Evolutionary conservation across 2,888 invertebrate genomes (phyloP).

Genomic region (Hydraecia micacea): DNA sequence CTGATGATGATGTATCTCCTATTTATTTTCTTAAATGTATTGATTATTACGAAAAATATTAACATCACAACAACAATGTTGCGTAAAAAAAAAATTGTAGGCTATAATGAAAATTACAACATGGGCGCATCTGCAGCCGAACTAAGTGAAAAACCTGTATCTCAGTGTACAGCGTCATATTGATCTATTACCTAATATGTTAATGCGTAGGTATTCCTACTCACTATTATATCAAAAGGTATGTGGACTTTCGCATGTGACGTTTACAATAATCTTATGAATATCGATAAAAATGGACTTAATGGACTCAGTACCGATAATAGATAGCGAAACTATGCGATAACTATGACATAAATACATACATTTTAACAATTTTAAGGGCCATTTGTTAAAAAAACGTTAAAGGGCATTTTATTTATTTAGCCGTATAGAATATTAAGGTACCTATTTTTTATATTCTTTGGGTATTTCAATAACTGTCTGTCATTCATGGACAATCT

Average conservation of each 20-base stretch:
- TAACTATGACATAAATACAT: slow-evolving; percentile 19
- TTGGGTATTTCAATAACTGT: not conserved
- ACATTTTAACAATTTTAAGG: slow-evolving; percentile 1
- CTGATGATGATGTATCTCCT: not conserved
- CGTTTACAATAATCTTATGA: slow-evolving; percentile 34
- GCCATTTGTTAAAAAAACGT: not conserved
- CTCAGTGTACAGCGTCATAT: not conserved
- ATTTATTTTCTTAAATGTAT: not conserved
- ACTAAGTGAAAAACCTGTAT: not conserved
- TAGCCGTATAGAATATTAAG: too few relatives aligned
- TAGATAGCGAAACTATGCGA: slow-evolving; percentile 37
- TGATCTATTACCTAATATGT: not conserved
- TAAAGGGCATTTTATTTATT: too few relatives aligned
- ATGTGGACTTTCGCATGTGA: slow-evolving; percentile 10
- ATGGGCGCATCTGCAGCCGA: not conserved
- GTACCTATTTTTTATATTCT: not conserved
- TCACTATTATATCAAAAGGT: not conserved
- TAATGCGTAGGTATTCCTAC: not conserved
- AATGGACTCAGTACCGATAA: slow-evolving; percentile 42
- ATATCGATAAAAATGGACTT: slow-evolving; percentile 53
- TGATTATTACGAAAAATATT: not conserved
- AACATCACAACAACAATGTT: not conserved
- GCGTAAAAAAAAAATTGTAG: not conserved
- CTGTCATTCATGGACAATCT: too few relatives aligned
- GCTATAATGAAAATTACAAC: not conserved